Evolutionary conservation across 2,888 invertebrate species (phyloP).

Genomic region (Endotricha flammealis): DNA sequence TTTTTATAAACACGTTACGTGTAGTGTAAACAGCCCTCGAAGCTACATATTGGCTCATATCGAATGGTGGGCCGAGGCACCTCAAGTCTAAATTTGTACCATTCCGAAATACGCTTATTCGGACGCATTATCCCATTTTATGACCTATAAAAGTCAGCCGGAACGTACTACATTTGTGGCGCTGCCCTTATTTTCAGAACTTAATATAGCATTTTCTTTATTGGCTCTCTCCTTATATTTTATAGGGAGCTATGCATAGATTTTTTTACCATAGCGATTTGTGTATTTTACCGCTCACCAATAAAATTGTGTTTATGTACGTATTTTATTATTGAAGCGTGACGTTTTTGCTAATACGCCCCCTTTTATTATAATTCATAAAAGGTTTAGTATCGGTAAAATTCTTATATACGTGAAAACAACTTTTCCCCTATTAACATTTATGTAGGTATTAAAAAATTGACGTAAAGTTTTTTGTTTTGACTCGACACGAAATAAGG

Average conservation of each 20-base stretch:
- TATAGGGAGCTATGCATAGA: constrained; percentile 63
- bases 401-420: constrained; percentile 26
- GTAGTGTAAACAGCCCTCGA: constrained; percentile 28
- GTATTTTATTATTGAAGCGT: constrained; percentile 57
- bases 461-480: neutral
- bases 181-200: constrained; percentile 70
- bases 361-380: constrained; percentile 62
- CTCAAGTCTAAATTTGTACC: constrained; percentile 72
- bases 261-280: constrained; percentile 54
- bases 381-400: constrained; percentile 34
- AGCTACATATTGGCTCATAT: constrained; percentile 58
- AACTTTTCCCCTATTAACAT: constrained; percentile 9
- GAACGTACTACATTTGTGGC: constrained; percentile 71
- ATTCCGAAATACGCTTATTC: constrained; percentile 73
- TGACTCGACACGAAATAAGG: neutral
- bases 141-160: constrained; percentile 74
- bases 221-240: constrained; percentile 62
- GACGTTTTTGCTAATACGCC: constrained; percentile 59
- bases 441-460: neutral
- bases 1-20: too few species aligned
- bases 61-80: constrained; percentile 48
- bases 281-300: constrained; percentile 55
- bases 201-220: constrained; percentile 69
- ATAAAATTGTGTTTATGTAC: constrained; percentile 63
- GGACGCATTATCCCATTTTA: constrained; percentile 75